A percentile compares a stretch with the other conserved stretches of the same genome.
Evolutionary conservation across 2,113 vertebrate genomes (phyloP).

Genomic region (Dunckerocampus dactyliophorus): DNA sequence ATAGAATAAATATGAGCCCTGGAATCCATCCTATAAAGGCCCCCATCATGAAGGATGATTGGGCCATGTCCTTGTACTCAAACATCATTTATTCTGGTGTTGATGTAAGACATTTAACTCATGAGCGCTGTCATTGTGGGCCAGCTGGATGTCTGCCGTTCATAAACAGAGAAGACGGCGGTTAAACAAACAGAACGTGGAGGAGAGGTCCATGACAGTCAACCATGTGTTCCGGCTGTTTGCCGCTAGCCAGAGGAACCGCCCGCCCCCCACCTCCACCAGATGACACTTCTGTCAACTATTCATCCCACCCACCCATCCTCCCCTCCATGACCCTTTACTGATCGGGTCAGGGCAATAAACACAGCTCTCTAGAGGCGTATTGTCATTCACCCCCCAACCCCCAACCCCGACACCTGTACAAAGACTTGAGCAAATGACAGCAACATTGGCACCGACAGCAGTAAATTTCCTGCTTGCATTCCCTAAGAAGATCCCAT

Average conservation of each 20-base stretch:
- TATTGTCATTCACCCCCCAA: conserved; percentile 36
- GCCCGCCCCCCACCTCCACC: conserved; percentile 26
- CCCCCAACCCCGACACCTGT: conserved; percentile 48
- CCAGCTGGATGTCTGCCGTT: conserved; percentile 18
- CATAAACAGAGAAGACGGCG: conserved; percentile 11
- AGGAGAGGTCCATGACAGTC: conserved; percentile 32
- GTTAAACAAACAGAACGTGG: conserved; percentile 43
- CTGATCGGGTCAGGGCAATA: conserved; percentile 54
- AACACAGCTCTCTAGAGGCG: conserved; percentile 48
- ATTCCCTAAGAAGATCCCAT: conserved; percentile 1
- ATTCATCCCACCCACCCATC: conserved; percentile 21
- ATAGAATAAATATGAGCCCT: background rate
- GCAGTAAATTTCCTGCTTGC: conserved; percentile 10
- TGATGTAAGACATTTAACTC: conserved; percentile 31
- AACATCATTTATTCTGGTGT: background rate
- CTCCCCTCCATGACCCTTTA: conserved; percentile 49
- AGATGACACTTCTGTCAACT: conserved; percentile 46
- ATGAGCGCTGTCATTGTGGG: conserved; percentile 14
- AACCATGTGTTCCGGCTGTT: conserved; percentile 58
- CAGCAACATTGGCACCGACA: conserved; percentile 2
- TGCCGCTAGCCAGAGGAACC: conserved; percentile 1
- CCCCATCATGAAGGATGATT: background rate
- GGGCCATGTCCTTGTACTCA: background rate
- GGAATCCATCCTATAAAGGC: background rate
- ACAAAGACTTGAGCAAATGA: conserved; percentile 50